Evolutionary conservation across 2,797 vertebrate species (phyloP).

Genomic region (Lacerta viridis): DNA sequence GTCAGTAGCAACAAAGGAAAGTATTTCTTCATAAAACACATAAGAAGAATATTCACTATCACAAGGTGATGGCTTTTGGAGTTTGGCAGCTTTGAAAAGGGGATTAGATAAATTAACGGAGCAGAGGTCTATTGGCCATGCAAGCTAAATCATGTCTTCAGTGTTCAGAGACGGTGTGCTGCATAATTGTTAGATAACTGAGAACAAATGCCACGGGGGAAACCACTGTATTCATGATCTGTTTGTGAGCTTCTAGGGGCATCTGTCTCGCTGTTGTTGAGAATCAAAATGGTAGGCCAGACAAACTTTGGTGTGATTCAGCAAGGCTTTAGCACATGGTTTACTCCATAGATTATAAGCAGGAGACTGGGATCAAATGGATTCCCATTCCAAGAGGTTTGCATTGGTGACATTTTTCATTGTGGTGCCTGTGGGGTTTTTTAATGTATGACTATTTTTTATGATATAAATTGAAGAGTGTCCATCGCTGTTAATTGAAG

Average conservation of each 20-base stretch:
- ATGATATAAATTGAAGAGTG: not conserved
- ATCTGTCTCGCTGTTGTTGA: not conserved
- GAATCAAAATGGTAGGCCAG: not conserved
- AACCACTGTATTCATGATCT: not conserved
- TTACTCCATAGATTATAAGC: not conserved
- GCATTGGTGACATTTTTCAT: conserved; percentile 29
- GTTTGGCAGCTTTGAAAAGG: not conserved
- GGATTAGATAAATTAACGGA: not conserved
- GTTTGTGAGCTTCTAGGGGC: not conserved
- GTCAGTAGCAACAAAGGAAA: conserved; percentile 20
- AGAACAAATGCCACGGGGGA: not conserved
- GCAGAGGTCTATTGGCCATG: not conserved
- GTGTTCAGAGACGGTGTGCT: not conserved
- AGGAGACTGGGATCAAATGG: not conserved
- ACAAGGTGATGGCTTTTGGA: not conserved
- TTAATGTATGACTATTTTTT: not conserved
- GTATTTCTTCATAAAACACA: not conserved
- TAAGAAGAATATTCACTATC: not conserved
- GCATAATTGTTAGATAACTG: not conserved
- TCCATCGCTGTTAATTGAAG: not conserved
- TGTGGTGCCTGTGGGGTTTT: conserved; percentile 17
- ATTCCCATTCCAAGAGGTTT: conserved; percentile 40
- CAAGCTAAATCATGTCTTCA: not conserved
- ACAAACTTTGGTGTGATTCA: not conserved
- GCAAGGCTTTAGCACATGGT: conserved; percentile 5